Evolutionary conservation across 2,797 vertebrate species (phyloP).

Genomic region (Benthosema pterotum): DNA sequence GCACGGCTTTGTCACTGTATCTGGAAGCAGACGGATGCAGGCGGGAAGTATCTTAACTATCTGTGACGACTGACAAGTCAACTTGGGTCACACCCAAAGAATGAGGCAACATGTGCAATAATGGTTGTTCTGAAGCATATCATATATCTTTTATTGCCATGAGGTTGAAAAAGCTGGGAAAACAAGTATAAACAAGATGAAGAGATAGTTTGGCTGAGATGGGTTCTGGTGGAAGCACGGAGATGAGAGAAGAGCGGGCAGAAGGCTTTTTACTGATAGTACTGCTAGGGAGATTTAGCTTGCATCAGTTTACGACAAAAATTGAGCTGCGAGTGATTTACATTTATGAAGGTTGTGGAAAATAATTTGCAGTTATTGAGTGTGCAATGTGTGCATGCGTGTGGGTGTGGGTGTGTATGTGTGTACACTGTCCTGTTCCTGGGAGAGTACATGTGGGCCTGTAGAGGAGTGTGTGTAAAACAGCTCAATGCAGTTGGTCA

Average conservation of each 20-base stretch:
- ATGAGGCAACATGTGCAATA: too few species aligned
- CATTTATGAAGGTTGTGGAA: conserved; percentile 1
- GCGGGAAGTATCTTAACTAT: conserved; percentile 58
- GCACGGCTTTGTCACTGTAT: conserved; percentile 59
- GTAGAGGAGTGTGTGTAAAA: conserved; percentile 29
- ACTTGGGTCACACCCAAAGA: conserved; percentile 48
- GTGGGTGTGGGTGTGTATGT: conserved; percentile 12
- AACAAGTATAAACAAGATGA: conserved; percentile 34
- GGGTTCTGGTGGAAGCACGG: conserved; percentile 2
- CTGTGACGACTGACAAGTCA: conserved; percentile 53
- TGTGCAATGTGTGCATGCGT: neutral
- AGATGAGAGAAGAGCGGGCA: conserved; percentile 3
- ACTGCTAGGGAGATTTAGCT: neutral
- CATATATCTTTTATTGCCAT: neutral
- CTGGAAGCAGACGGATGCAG: conserved; percentile 62
- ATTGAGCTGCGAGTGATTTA: neutral
- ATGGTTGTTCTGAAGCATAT: too few species aligned
- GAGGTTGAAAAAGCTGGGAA: conserved; percentile 26
- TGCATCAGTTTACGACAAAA: neutral
- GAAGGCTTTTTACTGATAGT: neutral
- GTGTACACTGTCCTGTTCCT: conserved; percentile 1
- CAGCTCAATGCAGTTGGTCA: conserved; percentile 53
- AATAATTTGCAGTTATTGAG: neutral
- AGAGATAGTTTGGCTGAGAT: neutral
- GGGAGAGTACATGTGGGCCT: neutral